Base-by-base conservation (phyloP, 2,797 vertebrate species). In the Furcifer pardalis region DNA sequence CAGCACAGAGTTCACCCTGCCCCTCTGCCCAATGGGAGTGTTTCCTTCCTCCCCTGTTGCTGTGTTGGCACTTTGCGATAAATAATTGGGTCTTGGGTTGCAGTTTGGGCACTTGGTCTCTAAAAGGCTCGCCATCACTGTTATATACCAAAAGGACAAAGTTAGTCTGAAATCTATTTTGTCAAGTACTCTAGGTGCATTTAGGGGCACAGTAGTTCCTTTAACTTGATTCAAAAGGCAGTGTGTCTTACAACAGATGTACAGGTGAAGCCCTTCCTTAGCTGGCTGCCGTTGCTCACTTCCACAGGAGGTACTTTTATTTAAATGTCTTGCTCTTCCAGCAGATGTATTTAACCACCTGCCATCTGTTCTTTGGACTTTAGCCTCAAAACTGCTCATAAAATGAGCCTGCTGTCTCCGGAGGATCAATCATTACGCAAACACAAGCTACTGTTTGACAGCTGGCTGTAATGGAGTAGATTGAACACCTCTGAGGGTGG, bases 311-410 rank as follows among this genome's bases (percentile, higher is more conserved):
- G 2, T 32, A 1, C 8, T 81, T 77, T 84, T 72, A 66, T 77
- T 73, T 81, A 65, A 59, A 77, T 40, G 32, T 84, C 72, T 84
- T 69, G 37, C 44, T 81, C 63, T 72, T 73, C 59, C 73, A 72
- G 56, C 66, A 81, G 78, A 84, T 77, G 78, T 7, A 56, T 15
- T 72, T 66, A 77, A 72, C 74, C 59, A 87, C 86, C 78, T 60
- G 79, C 79, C 73, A 81, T 78, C 82, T 84, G 82, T 72, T 65
- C 73, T 84, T 81, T 87, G 86, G 78, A 77, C 82, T 59, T 46
- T n/a, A 62, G 25, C 66, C 63, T 59, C 66, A 21, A 81, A 77
- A 71, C 59, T 44, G 37, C 82, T 87, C 66, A 72, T 77, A 77
- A 81, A 87, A 81, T n/a, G 78, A 81, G 69, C n/a, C 72, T 44